These are phyloP conservation scores for Corydoras maculifer DNA, from an alignment of 2,113 vertebrate genomes.

Conservation along the genomic window DNA sequence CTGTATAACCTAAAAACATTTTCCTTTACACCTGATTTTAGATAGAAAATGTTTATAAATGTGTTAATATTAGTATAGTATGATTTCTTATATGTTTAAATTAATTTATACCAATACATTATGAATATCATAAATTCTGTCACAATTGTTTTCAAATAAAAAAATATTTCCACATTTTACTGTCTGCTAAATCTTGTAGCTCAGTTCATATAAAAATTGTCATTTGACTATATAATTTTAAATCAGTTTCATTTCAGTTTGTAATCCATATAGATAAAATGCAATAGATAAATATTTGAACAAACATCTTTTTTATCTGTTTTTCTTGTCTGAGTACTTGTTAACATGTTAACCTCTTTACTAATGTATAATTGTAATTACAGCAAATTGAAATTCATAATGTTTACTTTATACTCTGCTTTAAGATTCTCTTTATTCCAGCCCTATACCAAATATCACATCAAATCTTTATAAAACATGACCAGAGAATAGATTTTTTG, in stretches of 20 bases:
- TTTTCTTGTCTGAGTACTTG: conserved; percentile 1
- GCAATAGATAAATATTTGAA: conserved; percentile 24
- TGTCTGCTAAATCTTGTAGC: no score
- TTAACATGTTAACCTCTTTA: conserved; percentile 6
- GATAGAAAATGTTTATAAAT: no score
- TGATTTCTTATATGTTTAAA: no score
- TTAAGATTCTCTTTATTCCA: conserved; percentile 20
- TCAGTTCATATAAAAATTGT: no score
- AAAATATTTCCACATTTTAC: no score
- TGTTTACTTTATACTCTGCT: conserved; percentile 11
- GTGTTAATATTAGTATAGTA: no score
- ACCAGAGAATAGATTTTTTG: background rate
- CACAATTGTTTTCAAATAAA: no score
- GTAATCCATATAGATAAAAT: background rate
- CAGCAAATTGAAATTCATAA: conserved; percentile 8
- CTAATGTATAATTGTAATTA: conserved; percentile 16
- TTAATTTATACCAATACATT: no score
- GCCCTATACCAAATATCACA: conserved; percentile 32
- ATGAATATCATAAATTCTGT: no score
- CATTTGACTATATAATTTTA: no score
- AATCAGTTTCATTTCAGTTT: no score
- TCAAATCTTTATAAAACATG: conserved; percentile 37
- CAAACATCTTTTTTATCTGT: conserved; percentile 13
- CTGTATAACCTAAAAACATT: conserved; percentile 28
- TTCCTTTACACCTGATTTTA: no score